Evolutionary conservation across 1,140 invertebrate genomes (phyloP), one percentile per base, ranked within the genome.

Genomic region (Anthonomus grandis): DNA sequence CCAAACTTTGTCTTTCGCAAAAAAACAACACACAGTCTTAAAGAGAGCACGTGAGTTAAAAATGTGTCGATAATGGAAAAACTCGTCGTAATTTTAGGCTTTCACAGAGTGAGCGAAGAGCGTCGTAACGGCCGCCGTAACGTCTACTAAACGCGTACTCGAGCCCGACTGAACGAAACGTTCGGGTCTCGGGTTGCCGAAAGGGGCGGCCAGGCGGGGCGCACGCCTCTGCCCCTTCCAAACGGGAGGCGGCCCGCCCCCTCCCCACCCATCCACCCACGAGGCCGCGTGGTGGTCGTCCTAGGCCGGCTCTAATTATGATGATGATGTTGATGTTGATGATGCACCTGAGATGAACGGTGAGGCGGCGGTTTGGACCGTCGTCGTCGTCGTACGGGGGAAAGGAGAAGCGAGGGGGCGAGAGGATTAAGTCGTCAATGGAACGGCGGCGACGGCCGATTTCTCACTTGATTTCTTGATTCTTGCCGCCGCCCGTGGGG

Each of bases 141-240:
- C 58, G 31, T 41, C 23, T 39, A 61, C 41, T 52, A 21, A n/a
- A 31, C 58, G 58, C 41, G 51, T 50, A 37, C 27, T 45, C 49
- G 53, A 17, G 56, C 57, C 50, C 49, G 63, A 65, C 64, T 62
- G 59, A 62, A 23, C n/a, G 22, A 42, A 47, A 37, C 50, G 55
- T 18, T 49, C 45, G 53, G 37, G 21, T 47, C 25, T 10, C 41
- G 60, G n/a, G n/a, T n/a, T n/a, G n/a, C n/a, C 66, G 59, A 65
- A 66, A 68, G 68, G 65, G 59, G 58, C 62, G 65, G 65, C 68
- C 67, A n/a, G 67, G 67, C 69, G 64, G 62, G 61, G 67, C 68
- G 70, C 67, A 69, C 70, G 69, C 70, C 68, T 67, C 70, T 57
- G 60, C 63, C 63, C 70, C 70, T 66, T 57, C 69, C 61, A 64